phyloP scores from a whole-genome alignment of 2,113 vertebrate species.

The Pterophyllum scalare region DNA sequence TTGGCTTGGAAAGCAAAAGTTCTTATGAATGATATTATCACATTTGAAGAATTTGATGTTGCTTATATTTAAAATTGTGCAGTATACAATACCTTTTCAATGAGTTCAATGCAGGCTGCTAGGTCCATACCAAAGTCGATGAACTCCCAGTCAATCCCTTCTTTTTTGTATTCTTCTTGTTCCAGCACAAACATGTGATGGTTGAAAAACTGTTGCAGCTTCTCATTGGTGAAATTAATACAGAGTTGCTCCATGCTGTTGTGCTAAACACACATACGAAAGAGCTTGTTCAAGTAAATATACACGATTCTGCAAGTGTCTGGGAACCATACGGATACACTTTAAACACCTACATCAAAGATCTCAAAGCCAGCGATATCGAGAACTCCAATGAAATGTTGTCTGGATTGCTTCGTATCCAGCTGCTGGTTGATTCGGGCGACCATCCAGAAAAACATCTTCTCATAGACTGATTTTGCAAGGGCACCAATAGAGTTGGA shows the following conservation, averaged over 20 bases:
- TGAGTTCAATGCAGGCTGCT: slow-evolving; percentile 92
- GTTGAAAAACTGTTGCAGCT: slow-evolving; percentile 93
- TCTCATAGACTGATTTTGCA: slow-evolving; percentile 25
- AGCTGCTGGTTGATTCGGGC: slow-evolving; percentile 25
- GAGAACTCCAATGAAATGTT: slow-evolving; percentile 30
- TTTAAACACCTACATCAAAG: slow-evolving; percentile 9
- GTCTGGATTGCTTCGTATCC: slow-evolving; percentile 21
- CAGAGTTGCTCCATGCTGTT: slow-evolving; percentile 88
- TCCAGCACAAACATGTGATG: slow-evolving; percentile 88
- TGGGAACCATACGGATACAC: not conserved
- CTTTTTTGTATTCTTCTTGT: slow-evolving; percentile 87
- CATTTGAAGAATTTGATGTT: no score
- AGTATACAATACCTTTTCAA: slow-evolving; percentile 85
- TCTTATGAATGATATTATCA: not conserved
- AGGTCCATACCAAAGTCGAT: slow-evolving; percentile 94
- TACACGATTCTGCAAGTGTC: rapidly evolving
- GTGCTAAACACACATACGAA: slow-evolving; percentile 64
- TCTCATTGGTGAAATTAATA: slow-evolving; percentile 79
- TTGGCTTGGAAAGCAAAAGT: slow-evolving; percentile 76
- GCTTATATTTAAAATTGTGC: not conserved
- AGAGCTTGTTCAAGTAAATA: not conserved
- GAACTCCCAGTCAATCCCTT: slow-evolving; percentile 90
- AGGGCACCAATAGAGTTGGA: slow-evolving; percentile 13
- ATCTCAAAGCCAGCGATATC: slow-evolving; percentile 36
- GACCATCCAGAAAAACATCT: slow-evolving; percentile 36